Base-by-base conservation (phyloP, 2,113 vertebrate genomes). In the Thunnus thynnus region DNA sequence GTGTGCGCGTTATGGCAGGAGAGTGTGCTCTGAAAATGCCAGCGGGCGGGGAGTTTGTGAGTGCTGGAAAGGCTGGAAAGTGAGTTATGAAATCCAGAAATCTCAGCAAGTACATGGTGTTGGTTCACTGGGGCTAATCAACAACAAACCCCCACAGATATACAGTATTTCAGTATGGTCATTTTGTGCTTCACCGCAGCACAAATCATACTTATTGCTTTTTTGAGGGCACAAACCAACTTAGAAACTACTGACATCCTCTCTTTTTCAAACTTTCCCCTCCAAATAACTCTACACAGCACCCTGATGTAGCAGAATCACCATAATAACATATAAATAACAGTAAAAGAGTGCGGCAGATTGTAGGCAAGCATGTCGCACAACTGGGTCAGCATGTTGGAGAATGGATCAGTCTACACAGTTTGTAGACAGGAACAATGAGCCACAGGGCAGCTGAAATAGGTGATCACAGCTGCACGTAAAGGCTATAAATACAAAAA, bases 351-450 rank as follows among this genome's bases (percentile, higher is more conserved):
- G 54, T 57, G 67, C 18, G 69, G 73, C 85, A 87, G 87, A 72
- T 87, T 82, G 75, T 72, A 76, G 75, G 63, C n/a, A 61, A 72
- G 52, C 41, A 16, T 75, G 76, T 87, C 56, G 12, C 75, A 62
- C 83, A 89, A 80, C 65, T 82, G 72, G 84, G 88, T 87, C 85
- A 83, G 78, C 73, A 72, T 57, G 60, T 73, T 67, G 36, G 60
- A 69, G 56, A 80, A 60, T 36, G 71, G 69, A 72, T 67, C 65
- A 72, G 60, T 66, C 22, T 54, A 36, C 50, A 47, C 32, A 36
- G 51, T 58, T 52, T 80, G 62, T 58, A 47, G 48, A 44, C 5
- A 9, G 20, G 64, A 64, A 65, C 13, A 75, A 74, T 50, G 36
- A 83, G 63, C 66, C 70, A 63, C 56, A 1, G 32, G 70, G 58